Percentiles rank a stretch among this genome's conserved stretches.
Conservation (phyloP, 2,888 invertebrate genomes). For the Cepaea hortensis region DNA sequence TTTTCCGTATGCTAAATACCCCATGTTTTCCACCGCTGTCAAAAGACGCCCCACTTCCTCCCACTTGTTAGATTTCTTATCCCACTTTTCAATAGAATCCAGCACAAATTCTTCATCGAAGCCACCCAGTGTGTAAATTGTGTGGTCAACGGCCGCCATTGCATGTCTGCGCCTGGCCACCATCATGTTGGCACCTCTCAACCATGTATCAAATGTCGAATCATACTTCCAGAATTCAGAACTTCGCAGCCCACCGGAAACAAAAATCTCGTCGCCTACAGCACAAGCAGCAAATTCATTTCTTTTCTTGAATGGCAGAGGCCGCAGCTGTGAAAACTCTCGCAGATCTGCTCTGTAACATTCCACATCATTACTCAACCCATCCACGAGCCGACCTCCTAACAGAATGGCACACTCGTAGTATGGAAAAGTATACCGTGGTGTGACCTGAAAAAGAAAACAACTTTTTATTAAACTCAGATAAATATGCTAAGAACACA, state of each 20-base stretch:
- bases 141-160: conserved; percentile 69
- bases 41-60: conserved; percentile 62
- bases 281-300: conserved; percentile 70
- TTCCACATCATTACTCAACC: conserved; percentile 70
- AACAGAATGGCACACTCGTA: conserved; percentile 67
- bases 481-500: background rate
- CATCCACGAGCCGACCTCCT: conserved; percentile 68
- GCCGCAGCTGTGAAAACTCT: conserved; percentile 64
- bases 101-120: conserved; percentile 71
- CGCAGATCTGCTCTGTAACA: conserved; percentile 64
- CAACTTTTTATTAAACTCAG: conserved; percentile 57
- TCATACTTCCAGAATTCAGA: conserved; percentile 73
- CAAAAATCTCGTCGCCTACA: conserved; percentile 69
- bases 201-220: conserved; percentile 68
- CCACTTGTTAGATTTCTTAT: conserved; percentile 65
- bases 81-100: conserved; percentile 69
- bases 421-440: conserved; percentile 61
- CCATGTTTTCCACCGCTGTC: conserved; percentile 72
- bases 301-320: conserved; percentile 69
- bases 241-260: conserved; percentile 70
- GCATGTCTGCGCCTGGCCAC: conserved; percentile 69
- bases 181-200: conserved; percentile 65
- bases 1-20: conserved; percentile 66
- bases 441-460: conserved; percentile 58
- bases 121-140: conserved; percentile 69